Evolutionary conservation across 2,797 vertebrate species (phyloP).

Genomic region (Octomys mimax): DNA sequence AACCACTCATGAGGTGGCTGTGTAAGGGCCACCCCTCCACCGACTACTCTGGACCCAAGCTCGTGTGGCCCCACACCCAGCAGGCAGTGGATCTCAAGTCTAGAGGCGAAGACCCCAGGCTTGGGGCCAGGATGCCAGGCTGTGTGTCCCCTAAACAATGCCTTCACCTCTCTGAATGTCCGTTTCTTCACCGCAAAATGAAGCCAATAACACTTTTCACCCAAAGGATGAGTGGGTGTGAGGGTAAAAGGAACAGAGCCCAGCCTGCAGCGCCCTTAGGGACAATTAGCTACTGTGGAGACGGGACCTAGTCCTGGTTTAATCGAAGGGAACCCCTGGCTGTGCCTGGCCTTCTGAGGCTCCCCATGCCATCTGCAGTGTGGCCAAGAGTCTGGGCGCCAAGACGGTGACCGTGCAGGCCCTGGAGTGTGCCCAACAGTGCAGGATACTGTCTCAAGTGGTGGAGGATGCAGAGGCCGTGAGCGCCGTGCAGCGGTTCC

Average conservation of each 20-base stretch:
- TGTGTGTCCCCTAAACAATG: background rate
- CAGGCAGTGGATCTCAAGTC: background rate
- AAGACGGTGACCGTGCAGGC: slow-evolving; percentile 92
- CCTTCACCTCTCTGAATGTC: background rate
- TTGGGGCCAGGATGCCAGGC: background rate
- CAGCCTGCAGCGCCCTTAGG: no score
- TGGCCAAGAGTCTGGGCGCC: slow-evolving; percentile 94
- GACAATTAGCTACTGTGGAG: background rate
- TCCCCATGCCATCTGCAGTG: slow-evolving; percentile 82
- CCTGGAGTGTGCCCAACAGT: slow-evolving; percentile 90
- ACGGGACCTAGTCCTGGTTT: fast-evolving
- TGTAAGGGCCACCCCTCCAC: no score
- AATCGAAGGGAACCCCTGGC: background rate
- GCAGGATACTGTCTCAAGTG: slow-evolving; percentile 91
- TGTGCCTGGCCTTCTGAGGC: no score
- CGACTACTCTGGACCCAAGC: background rate
- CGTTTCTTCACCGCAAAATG: background rate
- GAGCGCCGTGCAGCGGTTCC: slow-evolving; percentile 91
- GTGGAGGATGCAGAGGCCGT: slow-evolving; percentile 94
- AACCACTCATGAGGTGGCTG: no score
- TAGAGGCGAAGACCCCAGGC: background rate
- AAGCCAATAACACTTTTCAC: background rate
- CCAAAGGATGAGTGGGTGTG: background rate
- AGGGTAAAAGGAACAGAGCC: background rate
- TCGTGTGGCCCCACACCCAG: background rate